Evolutionary conservation across 1,140 invertebrate genomes (phyloP), one percentile per base, ranked within the genome.

Genomic region (Lepidurus packardi): DNA sequence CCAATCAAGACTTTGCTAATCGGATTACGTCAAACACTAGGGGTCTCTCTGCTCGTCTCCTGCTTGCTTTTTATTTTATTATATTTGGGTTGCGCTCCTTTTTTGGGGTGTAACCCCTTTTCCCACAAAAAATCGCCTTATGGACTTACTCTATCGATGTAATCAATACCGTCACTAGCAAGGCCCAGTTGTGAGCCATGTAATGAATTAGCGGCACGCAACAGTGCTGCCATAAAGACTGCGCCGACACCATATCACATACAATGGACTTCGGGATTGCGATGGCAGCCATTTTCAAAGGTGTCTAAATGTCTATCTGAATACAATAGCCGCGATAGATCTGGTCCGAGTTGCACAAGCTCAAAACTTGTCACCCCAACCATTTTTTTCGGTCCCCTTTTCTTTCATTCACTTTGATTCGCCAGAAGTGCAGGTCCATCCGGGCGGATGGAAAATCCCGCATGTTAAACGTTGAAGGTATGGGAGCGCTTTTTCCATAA

Each of bases 1-100:
- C 53, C 53, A 65, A 65, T 65, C 53, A 21, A 13, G 21, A 65
- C 53, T 65, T 65, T 8, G 13, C 53, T 65, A 65, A 21, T 65
- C 53, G 53, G 53, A 65, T 65, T 65, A 65, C 53, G 21, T 65
- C 53, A 65, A 65, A 65, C 53, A 16, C 53, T 21, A 65, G 53
- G 53, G 53, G 21, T 7, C 53, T 65, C n/a, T 13, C 9, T 13
- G 25, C 13, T 65, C 16, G 9, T 47, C 16, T 11, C 53, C 53
- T 65, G 16, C 53, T 21, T 4, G 16, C 53, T 16, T n/a, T 21
- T 21, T 21, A 13, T 65, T 65, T 21, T 65, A 21, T 65, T 65
- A 47, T 11, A 47, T 4, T 9, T 65, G 21, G 16, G 16, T 65
- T 7, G 7, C 13, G 16, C n/a, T 47, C 45, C 45, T 16, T 65